These are phyloP conservation scores for Cheilosia vernalis DNA, from an alignment of 2,888 invertebrate species.

Conservation along the genomic window DNA sequence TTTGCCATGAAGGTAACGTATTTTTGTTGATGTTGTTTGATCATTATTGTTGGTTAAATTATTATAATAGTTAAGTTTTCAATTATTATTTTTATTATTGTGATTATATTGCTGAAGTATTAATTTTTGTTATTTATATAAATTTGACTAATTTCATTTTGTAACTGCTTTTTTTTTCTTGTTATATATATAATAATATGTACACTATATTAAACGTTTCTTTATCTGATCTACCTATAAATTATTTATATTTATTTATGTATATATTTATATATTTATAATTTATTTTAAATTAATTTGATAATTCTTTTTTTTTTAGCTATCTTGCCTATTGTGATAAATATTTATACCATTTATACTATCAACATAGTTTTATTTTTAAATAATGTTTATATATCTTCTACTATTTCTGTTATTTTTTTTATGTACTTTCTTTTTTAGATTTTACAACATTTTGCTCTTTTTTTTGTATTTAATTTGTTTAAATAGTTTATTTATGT, in stretches of 20 bases:
- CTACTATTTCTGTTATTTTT: constrained; percentile 46
- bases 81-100: constrained; percentile 75
- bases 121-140: constrained; percentile 59
- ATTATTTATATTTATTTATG: constrained; percentile 61
- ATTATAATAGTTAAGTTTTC: constrained; percentile 77
- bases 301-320: constrained; percentile 65
- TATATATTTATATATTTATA: constrained; percentile 69
- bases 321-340: constrained; percentile 74
- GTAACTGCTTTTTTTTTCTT: constrained; percentile 59
- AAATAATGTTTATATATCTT: constrained; percentile 61
- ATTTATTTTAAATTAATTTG: constrained; percentile 71
- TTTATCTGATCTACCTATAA: constrained; percentile 70
- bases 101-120: constrained; percentile 79
- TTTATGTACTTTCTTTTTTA: constrained; percentile 36
- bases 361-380: constrained; percentile 75
- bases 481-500: constrained; percentile 67
- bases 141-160: constrained; percentile 74
- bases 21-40: constrained; percentile 64
- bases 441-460: constrained; percentile 69
- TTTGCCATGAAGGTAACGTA: constrained; percentile 71
- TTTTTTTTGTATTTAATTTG: constrained; percentile 30
- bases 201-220: constrained; percentile 67
- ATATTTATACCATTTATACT: constrained; percentile 74
- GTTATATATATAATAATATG: constrained; percentile 67
- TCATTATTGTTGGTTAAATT: constrained; percentile 67